Evolutionary conservation across 2,888 invertebrate genomes (phyloP).

Genomic region (Drosophila stalkeri): DNA sequence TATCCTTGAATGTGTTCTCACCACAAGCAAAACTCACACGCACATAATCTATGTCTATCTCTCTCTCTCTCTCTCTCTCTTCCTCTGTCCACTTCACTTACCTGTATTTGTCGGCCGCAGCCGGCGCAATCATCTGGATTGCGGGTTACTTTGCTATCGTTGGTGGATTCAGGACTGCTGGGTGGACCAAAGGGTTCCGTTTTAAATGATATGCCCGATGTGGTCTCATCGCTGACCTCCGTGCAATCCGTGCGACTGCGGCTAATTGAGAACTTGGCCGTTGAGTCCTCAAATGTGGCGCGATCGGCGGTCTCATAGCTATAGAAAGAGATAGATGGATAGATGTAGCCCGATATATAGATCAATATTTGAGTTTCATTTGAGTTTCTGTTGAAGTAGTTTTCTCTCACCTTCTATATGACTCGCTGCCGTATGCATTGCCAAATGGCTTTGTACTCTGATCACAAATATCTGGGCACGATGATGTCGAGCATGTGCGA

Average conservation of each 20-base stretch:
- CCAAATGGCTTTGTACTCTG: slow-evolving; percentile 84
- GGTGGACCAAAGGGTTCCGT: slow-evolving; percentile 85
- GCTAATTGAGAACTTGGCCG: slow-evolving; percentile 83
- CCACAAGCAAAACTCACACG: neutral
- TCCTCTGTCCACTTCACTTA: slow-evolving; percentile 41
- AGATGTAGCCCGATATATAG: neutral
- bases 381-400: neutral
- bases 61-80: too few relatives aligned
- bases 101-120: slow-evolving; percentile 92
- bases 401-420: slow-evolving; percentile 83
- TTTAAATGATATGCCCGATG: slow-evolving; percentile 84
- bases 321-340: neutral
- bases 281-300: slow-evolving; percentile 84
- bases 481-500: slow-evolving; percentile 84
- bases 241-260: slow-evolving; percentile 83
- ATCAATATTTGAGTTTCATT: neutral
- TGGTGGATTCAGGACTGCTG: slow-evolving; percentile 85
- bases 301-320: slow-evolving; percentile 85
- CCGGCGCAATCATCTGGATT: slow-evolving; percentile 90
- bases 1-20: neutral
- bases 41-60: neutral
- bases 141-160: slow-evolving; percentile 82
- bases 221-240: slow-evolving; percentile 83
- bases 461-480: slow-evolving; percentile 85
- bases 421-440: slow-evolving; percentile 83